Percentiles rank a stretch among this genome's conserved stretches.
phyloP scores from a whole-genome alignment of 2,888 invertebrate species.

The Cactoblastis cactorum region DNA sequence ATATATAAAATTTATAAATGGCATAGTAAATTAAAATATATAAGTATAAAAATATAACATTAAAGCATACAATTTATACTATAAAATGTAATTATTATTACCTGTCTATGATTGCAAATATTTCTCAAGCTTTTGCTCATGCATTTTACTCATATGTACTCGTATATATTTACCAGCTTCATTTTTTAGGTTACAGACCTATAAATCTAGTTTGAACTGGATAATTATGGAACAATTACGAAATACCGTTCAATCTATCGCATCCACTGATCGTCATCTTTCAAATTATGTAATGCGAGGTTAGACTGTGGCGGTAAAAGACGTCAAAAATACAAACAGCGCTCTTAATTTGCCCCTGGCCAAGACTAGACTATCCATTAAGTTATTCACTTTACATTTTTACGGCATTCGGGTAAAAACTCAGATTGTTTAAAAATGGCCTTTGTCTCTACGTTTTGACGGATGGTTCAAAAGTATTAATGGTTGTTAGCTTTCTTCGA shows the following conservation, averaged over 20 bases:
- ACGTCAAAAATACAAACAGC: conserved; percentile 24
- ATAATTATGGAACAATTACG: conserved; percentile 53
- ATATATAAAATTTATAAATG: too few species aligned
- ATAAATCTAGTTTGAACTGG: conserved; percentile 46
- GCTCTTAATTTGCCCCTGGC: conserved; percentile 34
- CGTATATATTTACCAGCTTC: too few species aligned
- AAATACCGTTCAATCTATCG: conserved; percentile 47
- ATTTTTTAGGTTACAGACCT: conserved; percentile 44
- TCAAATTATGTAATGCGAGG: conserved; percentile 47
- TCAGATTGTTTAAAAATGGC: conserved; percentile 24
- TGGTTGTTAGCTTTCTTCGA: conserved; percentile 21
- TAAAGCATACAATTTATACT: too few species aligned
- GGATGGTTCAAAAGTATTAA: conserved; percentile 19
- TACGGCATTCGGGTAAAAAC: conserved; percentile 44
- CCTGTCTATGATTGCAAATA: conserved; percentile 16
- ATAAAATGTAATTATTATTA: too few species aligned
- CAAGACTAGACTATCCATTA: conserved; percentile 40
- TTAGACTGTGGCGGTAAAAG: conserved; percentile 32
- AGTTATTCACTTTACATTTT: conserved; percentile 47
- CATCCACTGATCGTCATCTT: conserved; percentile 34
- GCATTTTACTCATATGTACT: conserved; percentile 22
- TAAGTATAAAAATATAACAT: too few species aligned
- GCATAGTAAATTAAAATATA: too few species aligned
- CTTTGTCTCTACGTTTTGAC: conserved; percentile 10
- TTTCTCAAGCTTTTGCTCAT: conserved; percentile 23